Evolutionary conservation across 2,888 invertebrate genomes (phyloP).

Genomic region (Noctua fimbriata): DNA sequence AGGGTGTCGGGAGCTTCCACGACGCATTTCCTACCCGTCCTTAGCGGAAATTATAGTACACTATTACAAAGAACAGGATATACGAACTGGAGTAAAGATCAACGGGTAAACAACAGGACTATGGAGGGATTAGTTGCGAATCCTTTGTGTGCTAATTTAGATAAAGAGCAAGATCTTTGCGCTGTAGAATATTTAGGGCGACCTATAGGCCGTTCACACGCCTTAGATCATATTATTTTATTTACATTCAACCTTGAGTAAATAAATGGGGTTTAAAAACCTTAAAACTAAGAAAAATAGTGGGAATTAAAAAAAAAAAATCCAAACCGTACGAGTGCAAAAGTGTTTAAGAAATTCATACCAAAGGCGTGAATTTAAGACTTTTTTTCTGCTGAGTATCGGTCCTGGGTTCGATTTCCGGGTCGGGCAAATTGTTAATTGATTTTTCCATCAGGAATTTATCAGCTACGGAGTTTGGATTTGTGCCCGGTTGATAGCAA

Average conservation of each 20-base stretch:
- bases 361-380: background rate
- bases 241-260: background rate
- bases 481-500: too few species aligned
- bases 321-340: background rate
- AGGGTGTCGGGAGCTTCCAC: conserved; percentile 17
- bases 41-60: conserved; percentile 45
- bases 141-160: background rate
- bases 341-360: background rate
- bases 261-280: background rate
- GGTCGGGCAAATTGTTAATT: too few species aligned
- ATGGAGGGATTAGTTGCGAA: background rate
- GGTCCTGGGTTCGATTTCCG: too few species aligned
- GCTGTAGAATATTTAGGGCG: background rate
- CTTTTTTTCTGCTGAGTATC: too few species aligned
- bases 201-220: background rate
- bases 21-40: conserved; percentile 34
- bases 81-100: conserved; percentile 21
- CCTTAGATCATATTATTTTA: background rate
- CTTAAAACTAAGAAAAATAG: background rate
- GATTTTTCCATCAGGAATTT: too few species aligned
- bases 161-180: background rate
- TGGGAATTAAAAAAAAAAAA: background rate
- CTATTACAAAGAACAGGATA: conserved; percentile 47
- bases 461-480: too few species aligned
- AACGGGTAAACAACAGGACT: conserved; percentile 10